A percentile compares a stretch with the other conserved stretches of the same genome.
phyloP scores from a whole-genome alignment of 2,888 invertebrate species.

The Trimorus sp. region DNA sequence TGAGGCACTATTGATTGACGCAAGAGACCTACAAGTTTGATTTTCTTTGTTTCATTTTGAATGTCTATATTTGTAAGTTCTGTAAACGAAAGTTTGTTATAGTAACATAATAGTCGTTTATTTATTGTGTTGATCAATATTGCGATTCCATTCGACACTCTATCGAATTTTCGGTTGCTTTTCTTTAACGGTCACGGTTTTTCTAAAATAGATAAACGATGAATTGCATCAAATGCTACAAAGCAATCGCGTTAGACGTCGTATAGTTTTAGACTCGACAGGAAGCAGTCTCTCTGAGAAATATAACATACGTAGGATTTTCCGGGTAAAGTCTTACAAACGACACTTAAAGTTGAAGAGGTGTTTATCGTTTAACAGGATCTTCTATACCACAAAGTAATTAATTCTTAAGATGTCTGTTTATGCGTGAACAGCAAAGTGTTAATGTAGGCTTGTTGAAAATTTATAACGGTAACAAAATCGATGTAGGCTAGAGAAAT shows the following conservation, averaged over 20 bases:
- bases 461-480: constrained; percentile 5
- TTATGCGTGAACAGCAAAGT: constrained; percentile 15
- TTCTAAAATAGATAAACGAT: constrained; percentile 47
- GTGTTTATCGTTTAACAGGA: constrained; percentile 36
- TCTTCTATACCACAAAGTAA: constrained; percentile 32
- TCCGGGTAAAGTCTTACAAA: constrained; percentile 40
- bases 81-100: no score
- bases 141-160: constrained; percentile 13
- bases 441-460: constrained; percentile 2
- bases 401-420: constrained; percentile 42
- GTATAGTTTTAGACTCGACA: constrained; percentile 32
- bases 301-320: constrained; percentile 37
- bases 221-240: constrained; percentile 48
- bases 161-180: constrained; percentile 47
- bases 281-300: constrained; percentile 31
- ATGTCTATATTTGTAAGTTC: no score
- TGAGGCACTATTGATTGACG: no score
- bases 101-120: no score
- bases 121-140: constrained; percentile 36
- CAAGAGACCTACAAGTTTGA: no score
- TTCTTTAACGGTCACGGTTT: constrained; percentile 38
- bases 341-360: constrained; percentile 41
- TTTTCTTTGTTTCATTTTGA: no score
- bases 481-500: no score
- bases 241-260: constrained; percentile 50